Conservation (phyloP, 64 coral and sea anemone genomes). For the Catalaphyllia jardinei region DNA sequence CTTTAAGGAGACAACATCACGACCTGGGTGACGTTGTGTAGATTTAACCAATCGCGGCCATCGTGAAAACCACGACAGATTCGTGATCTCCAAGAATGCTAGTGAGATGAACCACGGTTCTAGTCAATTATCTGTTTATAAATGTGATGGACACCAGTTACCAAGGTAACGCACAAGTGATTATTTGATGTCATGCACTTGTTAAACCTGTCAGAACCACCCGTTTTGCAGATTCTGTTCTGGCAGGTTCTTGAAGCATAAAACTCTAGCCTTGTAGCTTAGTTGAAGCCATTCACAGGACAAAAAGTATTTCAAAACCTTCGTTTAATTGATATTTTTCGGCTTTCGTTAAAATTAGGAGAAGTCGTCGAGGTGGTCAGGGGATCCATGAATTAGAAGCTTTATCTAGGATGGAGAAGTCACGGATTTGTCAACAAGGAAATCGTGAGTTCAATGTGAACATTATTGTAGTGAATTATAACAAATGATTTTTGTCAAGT, state of each 20-base stretch:
- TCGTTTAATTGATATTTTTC: not conserved
- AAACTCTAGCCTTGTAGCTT: not conserved
- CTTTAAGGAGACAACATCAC: not conserved
- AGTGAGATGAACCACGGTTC: not conserved
- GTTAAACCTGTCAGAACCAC: slow-evolving; percentile 3
- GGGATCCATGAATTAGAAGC: not conserved
- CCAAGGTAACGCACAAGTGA: not conserved
- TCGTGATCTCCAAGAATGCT: slow-evolving; percentile 13
- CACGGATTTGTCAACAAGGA: not conserved
- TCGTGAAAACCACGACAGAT: not conserved
- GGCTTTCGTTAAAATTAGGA: not conserved
- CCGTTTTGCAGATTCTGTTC: not conserved
- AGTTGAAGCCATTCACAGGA: not conserved
- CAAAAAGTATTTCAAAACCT: not conserved
- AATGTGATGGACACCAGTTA: not conserved
- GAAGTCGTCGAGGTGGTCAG: not conserved
- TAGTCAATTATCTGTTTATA: slow-evolving; percentile 16
- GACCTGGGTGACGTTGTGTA: not conserved
- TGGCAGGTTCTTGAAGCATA: not conserved
- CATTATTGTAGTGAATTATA: not conserved
- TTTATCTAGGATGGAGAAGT: not conserved
- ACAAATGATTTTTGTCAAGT: not conserved
- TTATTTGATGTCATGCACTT: not conserved
- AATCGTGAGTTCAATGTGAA: not conserved
- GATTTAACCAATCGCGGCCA: not conserved